Conservation (phyloP, 2,888 invertebrate genomes). For the Chrysomela aeneicollis region DNA sequence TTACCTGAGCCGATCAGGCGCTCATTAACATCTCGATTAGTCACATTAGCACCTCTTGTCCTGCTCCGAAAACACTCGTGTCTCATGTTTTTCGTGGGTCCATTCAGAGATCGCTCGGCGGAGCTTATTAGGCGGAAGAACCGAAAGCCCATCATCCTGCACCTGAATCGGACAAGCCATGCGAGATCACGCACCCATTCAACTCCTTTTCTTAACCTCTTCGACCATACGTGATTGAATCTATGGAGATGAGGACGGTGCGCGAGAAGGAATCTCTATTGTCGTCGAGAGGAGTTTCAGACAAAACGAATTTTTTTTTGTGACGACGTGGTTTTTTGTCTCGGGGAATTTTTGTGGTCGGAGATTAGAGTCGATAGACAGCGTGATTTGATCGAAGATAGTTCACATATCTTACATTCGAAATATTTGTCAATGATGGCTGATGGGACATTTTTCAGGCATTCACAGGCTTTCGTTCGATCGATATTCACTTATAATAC, state of each 20-base stretch:
- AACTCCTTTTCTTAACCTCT: constrained; percentile 42
- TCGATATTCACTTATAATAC: too few species aligned
- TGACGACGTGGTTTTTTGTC: neutral
- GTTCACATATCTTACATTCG: too few species aligned
- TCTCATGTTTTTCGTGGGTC: constrained; percentile 19
- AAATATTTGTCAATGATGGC: too few species aligned
- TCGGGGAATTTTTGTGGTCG: neutral
- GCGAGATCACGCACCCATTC: constrained; percentile 53
- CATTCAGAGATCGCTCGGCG: constrained; percentile 9
- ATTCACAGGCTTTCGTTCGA: too few species aligned
- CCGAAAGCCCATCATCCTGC: constrained; percentile 54
- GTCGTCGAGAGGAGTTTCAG: neutral
- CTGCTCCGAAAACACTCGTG: constrained; percentile 29
- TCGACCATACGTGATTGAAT: constrained; percentile 51
- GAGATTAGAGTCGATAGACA: neutral
- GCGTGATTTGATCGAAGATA: neutral
- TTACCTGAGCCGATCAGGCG: too few species aligned
- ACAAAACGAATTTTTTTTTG: neutral
- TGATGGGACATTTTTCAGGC: too few species aligned
- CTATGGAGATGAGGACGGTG: constrained; percentile 41
- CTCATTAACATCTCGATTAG: neutral
- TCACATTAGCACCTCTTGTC: constrained; percentile 4
- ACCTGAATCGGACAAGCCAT: constrained; percentile 53
- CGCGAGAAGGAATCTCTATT: neutral
- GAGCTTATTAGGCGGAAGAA: constrained; percentile 30